Base-by-base conservation (phyloP, 2,113 vertebrate species). In the Amblyornis subalaris region DNA sequence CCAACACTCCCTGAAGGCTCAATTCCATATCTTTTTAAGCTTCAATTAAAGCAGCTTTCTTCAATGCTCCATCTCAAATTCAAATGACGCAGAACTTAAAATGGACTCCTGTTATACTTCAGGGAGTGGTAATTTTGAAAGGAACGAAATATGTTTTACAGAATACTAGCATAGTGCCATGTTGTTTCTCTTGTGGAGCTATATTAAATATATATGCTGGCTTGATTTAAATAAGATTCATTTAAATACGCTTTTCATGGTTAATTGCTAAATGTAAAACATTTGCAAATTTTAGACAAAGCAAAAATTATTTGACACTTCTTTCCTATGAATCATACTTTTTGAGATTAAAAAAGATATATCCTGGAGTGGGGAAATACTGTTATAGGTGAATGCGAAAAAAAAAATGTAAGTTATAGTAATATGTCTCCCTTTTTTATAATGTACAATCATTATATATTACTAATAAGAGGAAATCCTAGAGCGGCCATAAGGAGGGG, bases 331-430 rank as follows among this genome's bases (percentile, higher is more conserved):
- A 95, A 91, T 69, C 13, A 5, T 33, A 50, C 33, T 84, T 89
- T 89, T 70, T 87, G 54, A 70, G 14, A 73, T 90, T 94, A n/a
- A 70, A 83, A 95, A 94, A 95, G 25, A 71, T 57, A 71, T 94
- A 81, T 90, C 89, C 92, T 88, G 93, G 86, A 95, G 91, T 95
- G 84, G 78, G 60, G 60, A 91, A 96, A 91, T 89, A 90, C 55
- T 91, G 64, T 83, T 85, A 67, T 13, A 91, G 10, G 14, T 60
- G 69, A 91, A 67, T 84, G n/a, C 23, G 85, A 90, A 70, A 44
- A 62, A 76, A 75, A 61, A 40, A 23, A n/a, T 1, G 17, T 18
- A 31, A 78, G 10, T 55, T 88, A 35, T 8, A 88, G 66, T 38
- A 85, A 44, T 31, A 36, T 35, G 9, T 61, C 12, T 81, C 31